Base-by-base conservation (phyloP, 2,888 invertebrate species). In the Meiosimyza decipiens region DNA sequence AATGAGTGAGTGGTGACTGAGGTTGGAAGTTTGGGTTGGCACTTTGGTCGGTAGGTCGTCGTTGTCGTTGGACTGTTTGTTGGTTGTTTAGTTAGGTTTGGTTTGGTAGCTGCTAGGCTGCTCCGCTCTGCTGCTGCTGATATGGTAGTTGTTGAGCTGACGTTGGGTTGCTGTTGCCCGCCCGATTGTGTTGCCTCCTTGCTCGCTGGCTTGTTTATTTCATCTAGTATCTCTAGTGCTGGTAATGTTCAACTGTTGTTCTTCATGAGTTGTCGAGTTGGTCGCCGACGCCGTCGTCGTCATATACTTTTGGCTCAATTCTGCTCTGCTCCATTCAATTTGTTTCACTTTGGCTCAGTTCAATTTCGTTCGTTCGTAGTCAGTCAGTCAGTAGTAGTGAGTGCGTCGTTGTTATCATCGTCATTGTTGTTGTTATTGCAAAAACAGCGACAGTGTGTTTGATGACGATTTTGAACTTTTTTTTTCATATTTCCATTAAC, bases 401-500 rank as follows among this genome's bases (percentile, higher is more conserved):
- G 54, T 33, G 40, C 64, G 55, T 59, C 52, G 57, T 47, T 55
- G 33, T 64, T 50, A 28, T 73, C 54, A 64, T 28, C 52, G 68
- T 68, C 47, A 55, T 40, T 72, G 69, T 57, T 74, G 54, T 22
- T 72, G 64, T 40, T 40, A 9, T 40, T 40, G 40, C 9, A 40
- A 40, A 40, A 40, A 73, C 33, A 60, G 63, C 72, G 50, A 40
- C 63, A 33, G 40, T 51, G 28, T 22, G 54, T 50, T 64, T 22
- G 57, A 40, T 60, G 59, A 71, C 54, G 57, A 57, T 55, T 63
- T 68, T 64, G 66, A 71, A 65, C 9, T 40, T 40, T 7, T 40
- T 40, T 40, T 71, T 74, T 63, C 63, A 55, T 77, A 76, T 76
- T 76, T 73, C 75, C 75, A 77, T 77, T 73, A 77, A 76, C 76